These are phyloP conservation scores for Drepana falcataria DNA, from an alignment of 2,888 invertebrate genomes.

Conservation along the genomic window DNA sequence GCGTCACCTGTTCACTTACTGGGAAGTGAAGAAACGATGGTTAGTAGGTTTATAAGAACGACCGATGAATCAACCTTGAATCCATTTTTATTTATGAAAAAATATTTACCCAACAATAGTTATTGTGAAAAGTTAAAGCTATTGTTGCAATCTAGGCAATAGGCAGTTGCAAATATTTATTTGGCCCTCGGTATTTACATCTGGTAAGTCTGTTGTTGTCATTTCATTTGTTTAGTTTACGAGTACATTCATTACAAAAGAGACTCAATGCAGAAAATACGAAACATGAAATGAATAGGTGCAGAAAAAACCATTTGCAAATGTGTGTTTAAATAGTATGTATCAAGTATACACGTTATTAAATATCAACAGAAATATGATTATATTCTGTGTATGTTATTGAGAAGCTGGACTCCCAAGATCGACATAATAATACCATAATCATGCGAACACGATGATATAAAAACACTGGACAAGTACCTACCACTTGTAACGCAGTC, in stretches of 20 bases:
- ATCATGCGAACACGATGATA: background rate
- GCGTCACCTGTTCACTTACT: slow-evolving; percentile 8
- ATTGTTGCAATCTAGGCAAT: slow-evolving; percentile 25
- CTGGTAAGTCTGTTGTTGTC: background rate
- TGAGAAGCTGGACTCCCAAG: background rate
- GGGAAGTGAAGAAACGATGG: slow-evolving; percentile 27
- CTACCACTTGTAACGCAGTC: background rate
- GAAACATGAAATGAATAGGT: too few relatives aligned
- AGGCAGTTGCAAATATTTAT: slow-evolving; percentile 25
- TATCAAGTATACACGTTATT: too few relatives aligned
- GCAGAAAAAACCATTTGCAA: too few relatives aligned
- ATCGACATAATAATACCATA: background rate
- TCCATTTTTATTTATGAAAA: slow-evolving; percentile 25
- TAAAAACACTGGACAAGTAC: background rate
- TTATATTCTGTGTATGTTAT: background rate
- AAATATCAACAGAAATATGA: background rate
- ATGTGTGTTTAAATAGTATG: too few relatives aligned
- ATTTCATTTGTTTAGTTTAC: background rate
- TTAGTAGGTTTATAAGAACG: slow-evolving; percentile 27
- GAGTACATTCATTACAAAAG: too few relatives aligned
- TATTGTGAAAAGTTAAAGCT: slow-evolving; percentile 37
- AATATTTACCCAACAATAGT: slow-evolving; percentile 33
- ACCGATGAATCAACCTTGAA: slow-evolving; percentile 35
- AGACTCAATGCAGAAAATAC: too few relatives aligned
- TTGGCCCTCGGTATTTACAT: slow-evolving; percentile 11